These are phyloP conservation scores for Maniola jurtina DNA, from an alignment of 1,140 invertebrate genomes.

Conservation along the genomic window DNA sequence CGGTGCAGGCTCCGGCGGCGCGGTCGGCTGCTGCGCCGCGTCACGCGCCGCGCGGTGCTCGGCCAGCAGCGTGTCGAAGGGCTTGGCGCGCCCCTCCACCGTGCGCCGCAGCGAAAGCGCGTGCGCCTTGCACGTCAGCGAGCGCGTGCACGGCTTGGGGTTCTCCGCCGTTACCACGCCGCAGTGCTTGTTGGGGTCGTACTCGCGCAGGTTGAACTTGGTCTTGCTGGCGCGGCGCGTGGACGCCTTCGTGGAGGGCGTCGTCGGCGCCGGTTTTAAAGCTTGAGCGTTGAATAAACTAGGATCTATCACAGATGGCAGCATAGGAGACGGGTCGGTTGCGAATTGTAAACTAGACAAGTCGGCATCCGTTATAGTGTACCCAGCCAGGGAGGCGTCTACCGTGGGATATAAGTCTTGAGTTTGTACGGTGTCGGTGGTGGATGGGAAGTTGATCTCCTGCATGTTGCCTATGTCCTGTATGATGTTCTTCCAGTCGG, in stretches of 20 bases:
- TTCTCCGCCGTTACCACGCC: conserved; percentile 85
- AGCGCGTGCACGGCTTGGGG: conserved; percentile 87
- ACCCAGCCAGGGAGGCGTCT: conserved; percentile 49
- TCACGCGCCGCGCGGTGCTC: conserved; percentile 84
- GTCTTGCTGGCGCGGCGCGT: conserved; percentile 79
- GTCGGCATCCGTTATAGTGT: conserved; percentile 59
- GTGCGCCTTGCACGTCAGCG: conserved; percentile 91
- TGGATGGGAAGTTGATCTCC: conserved; percentile 67
- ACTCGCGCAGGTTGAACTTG: conserved; percentile 84
- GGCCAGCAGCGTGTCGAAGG: conserved; percentile 88
- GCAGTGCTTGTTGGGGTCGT: conserved; percentile 90
- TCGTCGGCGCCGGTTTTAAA: conserved; percentile 52
- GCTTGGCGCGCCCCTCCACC: conserved; percentile 86
- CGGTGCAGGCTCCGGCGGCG: conserved; percentile 27
- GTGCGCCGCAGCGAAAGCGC: conserved; percentile 86
- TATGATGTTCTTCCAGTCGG: conserved; percentile 76
- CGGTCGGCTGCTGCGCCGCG: conserved; percentile 40
- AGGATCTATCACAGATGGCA: conserved; percentile 53
- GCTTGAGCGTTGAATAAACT: conserved; percentile 51
- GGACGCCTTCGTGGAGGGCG: conserved; percentile 51
- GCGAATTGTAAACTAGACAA: conserved; percentile 60
- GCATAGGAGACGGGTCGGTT: conserved; percentile 52
- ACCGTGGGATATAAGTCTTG: conserved; percentile 58
- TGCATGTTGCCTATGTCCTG: conserved; percentile 71
- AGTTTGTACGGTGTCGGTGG: conserved; percentile 50